These are phyloP conservation scores for Acinonyx jubatus DNA, from an alignment of 2,113 vertebrate genomes.

Conservation along the genomic window DNA sequence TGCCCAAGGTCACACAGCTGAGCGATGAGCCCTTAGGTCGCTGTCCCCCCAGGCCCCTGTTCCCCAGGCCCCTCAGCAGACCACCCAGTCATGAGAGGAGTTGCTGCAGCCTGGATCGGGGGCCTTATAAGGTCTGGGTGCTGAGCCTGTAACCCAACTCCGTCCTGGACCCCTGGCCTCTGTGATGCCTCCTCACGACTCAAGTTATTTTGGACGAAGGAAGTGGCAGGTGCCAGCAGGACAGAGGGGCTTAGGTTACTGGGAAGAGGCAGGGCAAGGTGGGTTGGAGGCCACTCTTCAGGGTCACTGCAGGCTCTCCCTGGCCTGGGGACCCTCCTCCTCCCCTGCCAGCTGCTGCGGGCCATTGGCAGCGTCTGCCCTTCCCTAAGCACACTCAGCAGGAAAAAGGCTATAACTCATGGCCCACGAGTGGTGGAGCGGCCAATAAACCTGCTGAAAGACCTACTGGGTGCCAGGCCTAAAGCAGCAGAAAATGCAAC, in stretches of 20 bases:
- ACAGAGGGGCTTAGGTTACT: slow-evolving; percentile 60
- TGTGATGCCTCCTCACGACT: slow-evolving; percentile 28
- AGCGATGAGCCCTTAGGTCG: neutral
- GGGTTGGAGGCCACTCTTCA: neutral
- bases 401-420: neutral
- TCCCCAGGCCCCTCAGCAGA: neutral
- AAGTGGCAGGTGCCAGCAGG: slow-evolving; percentile 41
- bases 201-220: slow-evolving; percentile 76
- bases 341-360: neutral
- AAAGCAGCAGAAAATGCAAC: neutral
- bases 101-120: neutral
- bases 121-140: slow-evolving; percentile 75
- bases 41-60: neutral
- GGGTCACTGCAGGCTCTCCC: neutral
- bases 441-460: neutral
- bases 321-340: neutral
- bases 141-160: slow-evolving; percentile 74
- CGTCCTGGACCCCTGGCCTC: slow-evolving; percentile 29
- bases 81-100: neutral
- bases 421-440: rapidly evolving
- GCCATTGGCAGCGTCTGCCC: neutral
- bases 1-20: slow-evolving; percentile 63
- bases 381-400: slow-evolving; percentile 35
- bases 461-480: neutral
- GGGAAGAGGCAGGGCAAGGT: slow-evolving; percentile 18